Evolutionary conservation across 2,888 invertebrate genomes (phyloP).

Genomic region (Dusona sp.): DNA sequence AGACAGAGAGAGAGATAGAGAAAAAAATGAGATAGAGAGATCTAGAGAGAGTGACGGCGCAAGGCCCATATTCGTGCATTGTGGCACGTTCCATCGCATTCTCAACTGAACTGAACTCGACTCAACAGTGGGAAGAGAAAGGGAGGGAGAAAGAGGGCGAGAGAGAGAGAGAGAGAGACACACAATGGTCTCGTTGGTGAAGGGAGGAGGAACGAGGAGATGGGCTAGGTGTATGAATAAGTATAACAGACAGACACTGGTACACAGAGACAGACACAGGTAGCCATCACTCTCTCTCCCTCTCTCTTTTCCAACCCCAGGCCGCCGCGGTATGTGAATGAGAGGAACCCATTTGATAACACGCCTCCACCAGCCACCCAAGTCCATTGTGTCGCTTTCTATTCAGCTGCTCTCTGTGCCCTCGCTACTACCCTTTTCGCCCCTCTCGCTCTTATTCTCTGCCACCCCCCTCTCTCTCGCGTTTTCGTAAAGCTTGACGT

Average conservation of each 20-base stretch:
- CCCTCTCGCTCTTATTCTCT: constrained; percentile 38
- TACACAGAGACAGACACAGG: constrained; percentile 83
- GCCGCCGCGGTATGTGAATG: constrained; percentile 84
- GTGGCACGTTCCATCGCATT: constrained; percentile 85
- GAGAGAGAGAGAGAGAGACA: constrained; percentile 66
- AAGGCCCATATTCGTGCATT: constrained; percentile 84
- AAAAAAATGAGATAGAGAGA: constrained; percentile 65
- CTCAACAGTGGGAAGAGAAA: constrained; percentile 73
- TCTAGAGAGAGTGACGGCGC: constrained; percentile 65
- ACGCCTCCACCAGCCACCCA: constrained; percentile 84
- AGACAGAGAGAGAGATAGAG: constrained; percentile 52
- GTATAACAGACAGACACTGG: constrained; percentile 84
- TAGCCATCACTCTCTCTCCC: constrained; percentile 72
- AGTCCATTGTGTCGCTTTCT: constrained; percentile 85
- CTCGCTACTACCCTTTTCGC: constrained; percentile 74
- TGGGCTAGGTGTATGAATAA: constrained; percentile 81
- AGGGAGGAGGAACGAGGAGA: constrained; percentile 18
- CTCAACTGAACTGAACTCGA: constrained; percentile 83
- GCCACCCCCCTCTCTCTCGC: constrained; percentile 61
- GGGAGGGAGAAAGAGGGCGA: background rate
- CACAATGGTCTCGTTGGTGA: constrained; percentile 79
- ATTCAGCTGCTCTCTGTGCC: constrained; percentile 83
- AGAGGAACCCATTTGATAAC: constrained; percentile 85
- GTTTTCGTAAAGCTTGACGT: constrained; percentile 57
- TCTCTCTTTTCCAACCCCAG: constrained; percentile 73